Evolutionary conservation across 92 coral and sea anemone species (phyloP).

Genomic region (Pocillopora grandis): DNA sequence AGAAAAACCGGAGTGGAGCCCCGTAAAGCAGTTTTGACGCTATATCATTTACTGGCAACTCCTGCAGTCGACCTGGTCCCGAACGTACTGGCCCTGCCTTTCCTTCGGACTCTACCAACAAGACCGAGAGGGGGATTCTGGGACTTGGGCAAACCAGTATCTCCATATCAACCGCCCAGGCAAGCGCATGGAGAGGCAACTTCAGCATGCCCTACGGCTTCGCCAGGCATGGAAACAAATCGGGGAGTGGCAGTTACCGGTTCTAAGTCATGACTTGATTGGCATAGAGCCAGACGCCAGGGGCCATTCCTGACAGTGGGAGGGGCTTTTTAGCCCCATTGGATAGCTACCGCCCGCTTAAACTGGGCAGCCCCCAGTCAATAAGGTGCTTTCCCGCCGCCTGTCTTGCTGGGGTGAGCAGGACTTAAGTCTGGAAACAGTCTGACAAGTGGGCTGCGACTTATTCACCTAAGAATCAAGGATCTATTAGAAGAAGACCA

Average conservation of each 20-base stretch:
- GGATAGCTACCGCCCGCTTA: constrained; percentile 66
- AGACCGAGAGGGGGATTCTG: background rate
- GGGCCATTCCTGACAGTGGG: constrained; percentile 36
- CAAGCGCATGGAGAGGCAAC: background rate
- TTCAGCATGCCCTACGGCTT: constrained; percentile 1
- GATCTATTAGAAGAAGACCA: no score
- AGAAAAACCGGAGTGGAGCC: background rate
- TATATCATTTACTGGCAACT: background rate
- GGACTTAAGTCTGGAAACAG: no score
- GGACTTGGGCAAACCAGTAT: background rate
- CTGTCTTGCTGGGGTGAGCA: constrained; percentile 15
- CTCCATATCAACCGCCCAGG: background rate
- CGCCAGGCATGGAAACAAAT: constrained; percentile 10
- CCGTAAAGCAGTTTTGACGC: background rate
- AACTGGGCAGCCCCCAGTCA: constrained; percentile 69
- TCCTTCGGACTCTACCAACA: no score
- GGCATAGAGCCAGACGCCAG: constrained; percentile 34
- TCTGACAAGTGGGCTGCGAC: no score
- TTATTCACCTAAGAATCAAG: no score
- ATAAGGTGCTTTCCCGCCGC: constrained; percentile 56
- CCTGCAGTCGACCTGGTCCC: constrained; percentile 1
- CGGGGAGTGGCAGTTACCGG: constrained; percentile 34
- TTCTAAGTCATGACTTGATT: constrained; percentile 24
- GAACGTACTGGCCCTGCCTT: no score
- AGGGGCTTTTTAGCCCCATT: constrained; percentile 44